Conservation (phyloP, 2,113 vertebrate species). For the Gopherus flavomarginatus region DNA sequence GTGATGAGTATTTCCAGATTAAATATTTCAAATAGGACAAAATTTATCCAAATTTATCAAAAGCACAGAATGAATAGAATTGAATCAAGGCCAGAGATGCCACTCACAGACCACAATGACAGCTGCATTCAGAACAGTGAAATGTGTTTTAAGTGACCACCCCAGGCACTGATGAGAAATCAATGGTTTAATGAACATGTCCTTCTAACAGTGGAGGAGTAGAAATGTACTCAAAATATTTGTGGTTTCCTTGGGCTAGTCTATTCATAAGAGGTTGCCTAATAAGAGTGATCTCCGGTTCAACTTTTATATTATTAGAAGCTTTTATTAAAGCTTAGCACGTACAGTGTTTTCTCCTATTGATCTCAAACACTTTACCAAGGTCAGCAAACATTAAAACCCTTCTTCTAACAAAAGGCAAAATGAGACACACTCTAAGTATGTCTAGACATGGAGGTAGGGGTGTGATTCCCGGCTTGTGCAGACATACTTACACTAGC, state of each 20-base stretch:
- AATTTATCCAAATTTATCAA: background rate
- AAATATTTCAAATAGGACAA: background rate
- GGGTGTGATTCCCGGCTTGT: background rate
- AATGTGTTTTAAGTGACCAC: background rate
- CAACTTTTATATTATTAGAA: background rate
- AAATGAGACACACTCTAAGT: background rate
- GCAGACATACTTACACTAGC: background rate
- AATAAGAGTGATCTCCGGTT: background rate
- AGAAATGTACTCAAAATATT: background rate
- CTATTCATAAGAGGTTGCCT: background rate
- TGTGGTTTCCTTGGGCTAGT: background rate
- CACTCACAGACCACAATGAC: background rate
- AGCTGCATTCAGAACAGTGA: background rate
- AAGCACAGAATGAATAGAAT: background rate
- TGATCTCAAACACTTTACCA: background rate
- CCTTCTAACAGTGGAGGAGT: background rate
- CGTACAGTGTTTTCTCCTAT: background rate
- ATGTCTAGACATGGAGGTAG: background rate
- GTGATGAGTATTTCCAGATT: background rate
- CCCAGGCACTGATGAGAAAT: background rate
- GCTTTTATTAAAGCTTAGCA: background rate
- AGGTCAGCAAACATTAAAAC: background rate
- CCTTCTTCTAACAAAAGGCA: background rate
- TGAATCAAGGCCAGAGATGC: background rate
- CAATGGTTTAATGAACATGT: background rate